Percentiles rank a stretch among this genome's conserved stretches.
Evolutionary conservation across 2,888 invertebrate genomes (phyloP).

Genomic region (Drosophila cyrtoloma): DNA sequence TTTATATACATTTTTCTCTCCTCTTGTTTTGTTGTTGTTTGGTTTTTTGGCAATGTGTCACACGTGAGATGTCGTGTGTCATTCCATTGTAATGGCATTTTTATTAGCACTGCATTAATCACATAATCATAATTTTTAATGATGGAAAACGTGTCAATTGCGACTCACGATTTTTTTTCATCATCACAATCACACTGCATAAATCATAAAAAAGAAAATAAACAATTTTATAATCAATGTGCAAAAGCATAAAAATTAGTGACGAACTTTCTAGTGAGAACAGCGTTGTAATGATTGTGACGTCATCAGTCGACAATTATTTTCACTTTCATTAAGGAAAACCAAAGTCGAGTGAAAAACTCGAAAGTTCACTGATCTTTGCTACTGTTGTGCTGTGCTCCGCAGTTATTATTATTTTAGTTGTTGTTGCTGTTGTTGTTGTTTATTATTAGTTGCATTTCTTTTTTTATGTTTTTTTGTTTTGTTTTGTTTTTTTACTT

Average conservation of each 20-base stretch:
- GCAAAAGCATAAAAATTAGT: background rate
- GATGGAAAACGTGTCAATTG: conserved; percentile 71
- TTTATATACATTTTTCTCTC: conserved; percentile 1
- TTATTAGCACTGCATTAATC: conserved; percentile 65
- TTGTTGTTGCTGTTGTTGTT: conserved; percentile 19
- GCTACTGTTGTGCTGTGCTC: conserved; percentile 17
- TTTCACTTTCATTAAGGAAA: conserved; percentile 68
- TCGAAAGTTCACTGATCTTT: conserved; percentile 70
- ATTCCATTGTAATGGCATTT: conserved; percentile 58
- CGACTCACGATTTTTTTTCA: conserved; percentile 36
- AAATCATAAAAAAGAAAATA: background rate
- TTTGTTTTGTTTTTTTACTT: conserved; percentile 55
- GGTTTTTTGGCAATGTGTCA: conserved; percentile 52
- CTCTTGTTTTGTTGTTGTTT: conserved; percentile 2
- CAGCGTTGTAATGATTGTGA: conserved; percentile 31
- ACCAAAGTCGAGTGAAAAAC: conserved; percentile 22
- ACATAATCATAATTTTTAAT: conserved; percentile 72
- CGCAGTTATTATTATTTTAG: conserved; percentile 35
- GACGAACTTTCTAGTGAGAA: conserved; percentile 39
- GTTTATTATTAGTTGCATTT: conserved; percentile 71
- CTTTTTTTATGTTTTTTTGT: conserved; percentile 43
- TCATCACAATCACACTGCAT: conserved; percentile 36
- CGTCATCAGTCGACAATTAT: conserved; percentile 29
- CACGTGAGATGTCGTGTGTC: conserved; percentile 51
- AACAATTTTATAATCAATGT: conserved; percentile 19